Conservation (phyloP, 2,888 invertebrate genomes). For the Cheilosia impressa region DNA sequence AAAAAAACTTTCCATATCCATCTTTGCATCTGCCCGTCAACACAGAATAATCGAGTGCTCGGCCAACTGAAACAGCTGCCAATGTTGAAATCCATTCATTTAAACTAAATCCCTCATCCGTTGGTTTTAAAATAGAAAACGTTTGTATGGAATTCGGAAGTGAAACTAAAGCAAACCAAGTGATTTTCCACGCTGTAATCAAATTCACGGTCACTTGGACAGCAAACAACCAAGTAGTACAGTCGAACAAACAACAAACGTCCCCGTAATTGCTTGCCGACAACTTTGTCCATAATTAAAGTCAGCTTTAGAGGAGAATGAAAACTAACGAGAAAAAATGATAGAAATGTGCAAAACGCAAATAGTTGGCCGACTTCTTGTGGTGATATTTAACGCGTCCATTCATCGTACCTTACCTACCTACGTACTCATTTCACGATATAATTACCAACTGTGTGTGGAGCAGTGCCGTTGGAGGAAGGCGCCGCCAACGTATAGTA, state of each 20-base stretch:
- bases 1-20: no score
- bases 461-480: conserved; percentile 45
- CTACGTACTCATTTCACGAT: conserved; percentile 49
- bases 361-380: conserved; percentile 50
- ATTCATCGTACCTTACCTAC: conserved; percentile 7
- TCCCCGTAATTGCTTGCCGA: conserved; percentile 50
- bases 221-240: conserved; percentile 44
- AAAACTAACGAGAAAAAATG: conserved; percentile 16
- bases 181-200: conserved; percentile 53
- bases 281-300: conserved; percentile 59
- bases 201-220: conserved; percentile 71
- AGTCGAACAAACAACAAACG: conserved; percentile 31
- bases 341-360: conserved; percentile 53
- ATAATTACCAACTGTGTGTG: conserved; percentile 49
- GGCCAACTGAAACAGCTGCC: conserved; percentile 1
- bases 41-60: background rate
- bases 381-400: conserved; percentile 39
- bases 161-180: conserved; percentile 42
- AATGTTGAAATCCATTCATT: conserved; percentile 11
- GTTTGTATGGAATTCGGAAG: conserved; percentile 34
- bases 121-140: conserved; percentile 11
- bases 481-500: conserved; percentile 50
- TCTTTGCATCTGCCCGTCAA: background rate
- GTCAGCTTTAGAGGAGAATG: conserved; percentile 35
- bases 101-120: conserved; percentile 16